Conservation (phyloP, 2,888 invertebrate genomes). For the Helleia helle region DNA sequence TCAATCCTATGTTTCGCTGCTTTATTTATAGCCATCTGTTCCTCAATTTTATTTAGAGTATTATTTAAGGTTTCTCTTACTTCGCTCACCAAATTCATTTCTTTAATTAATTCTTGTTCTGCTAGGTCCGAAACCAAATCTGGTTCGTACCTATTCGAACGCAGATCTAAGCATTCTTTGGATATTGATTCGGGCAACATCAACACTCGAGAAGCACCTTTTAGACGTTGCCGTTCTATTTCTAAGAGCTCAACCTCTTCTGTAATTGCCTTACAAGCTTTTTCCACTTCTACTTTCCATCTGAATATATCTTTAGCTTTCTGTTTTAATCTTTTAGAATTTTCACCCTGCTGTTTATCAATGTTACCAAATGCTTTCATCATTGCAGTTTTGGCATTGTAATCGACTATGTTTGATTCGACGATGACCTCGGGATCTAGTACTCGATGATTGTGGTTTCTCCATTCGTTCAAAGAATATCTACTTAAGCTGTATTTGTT, state of each 20-base stretch:
- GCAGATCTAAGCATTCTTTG: conserved; percentile 81
- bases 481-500: conserved; percentile 84
- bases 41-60: conserved; percentile 78
- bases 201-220: conserved; percentile 78
- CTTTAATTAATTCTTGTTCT: conserved; percentile 85
- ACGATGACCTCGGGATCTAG: conserved; percentile 65
- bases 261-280: conserved; percentile 77
- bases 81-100: conserved; percentile 80
- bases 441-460: conserved; percentile 71
- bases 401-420: conserved; percentile 72
- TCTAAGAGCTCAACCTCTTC: conserved; percentile 81
- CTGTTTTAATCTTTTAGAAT: conserved; percentile 76
- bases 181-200: conserved; percentile 83
- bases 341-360: conserved; percentile 80
- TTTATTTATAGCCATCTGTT: conserved; percentile 82
- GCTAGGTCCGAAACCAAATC: conserved; percentile 84
- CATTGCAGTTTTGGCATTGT: conserved; percentile 77
- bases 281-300: conserved; percentile 84
- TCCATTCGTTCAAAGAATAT: conserved; percentile 83
- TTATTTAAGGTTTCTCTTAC: conserved; percentile 76
- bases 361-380: conserved; percentile 77
- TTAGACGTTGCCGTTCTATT: conserved; percentile 78
- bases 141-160: conserved; percentile 79
- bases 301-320: conserved; percentile 80
- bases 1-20: conserved; percentile 88